Percentiles rank a stretch among this genome's conserved stretches.
These are phyloP conservation scores for Holothuria glaberrima DNA, from an alignment of 35 echinoderm and acorn worm genomes.

Conservation along the genomic window DNA sequence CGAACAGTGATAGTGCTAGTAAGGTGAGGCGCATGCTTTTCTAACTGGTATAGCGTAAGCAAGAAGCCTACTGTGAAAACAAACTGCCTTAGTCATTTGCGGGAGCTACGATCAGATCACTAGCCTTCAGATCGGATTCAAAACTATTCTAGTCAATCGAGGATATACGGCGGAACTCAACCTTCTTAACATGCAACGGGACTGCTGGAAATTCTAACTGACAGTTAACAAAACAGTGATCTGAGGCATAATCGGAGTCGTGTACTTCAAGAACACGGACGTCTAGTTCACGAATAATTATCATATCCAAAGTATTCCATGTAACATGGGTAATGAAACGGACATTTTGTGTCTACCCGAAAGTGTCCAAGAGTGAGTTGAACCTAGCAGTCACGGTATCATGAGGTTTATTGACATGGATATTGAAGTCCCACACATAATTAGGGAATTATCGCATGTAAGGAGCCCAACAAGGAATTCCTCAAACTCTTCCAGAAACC, in stretches of 20 bases:
- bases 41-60: neutral
- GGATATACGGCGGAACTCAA: neutral
- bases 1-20: neutral
- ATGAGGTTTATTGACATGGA: neutral
- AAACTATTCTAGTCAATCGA: no score
- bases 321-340: neutral
- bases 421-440: neutral
- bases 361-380: no score
- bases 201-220: no score
- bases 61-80: neutral
- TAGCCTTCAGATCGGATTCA: no score
- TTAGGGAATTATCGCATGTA: slow-evolving; percentile 2
- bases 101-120: no score
- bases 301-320: slow-evolving; percentile 3
- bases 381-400: no score
- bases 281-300: slow-evolving; percentile 7
- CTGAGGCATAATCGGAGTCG: slow-evolving; percentile 12
- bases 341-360: neutral
- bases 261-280: slow-evolving; percentile 14
- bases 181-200: neutral
- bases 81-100: neutral
- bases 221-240: no score
- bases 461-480: slow-evolving; percentile 11
- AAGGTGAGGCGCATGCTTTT: neutral
- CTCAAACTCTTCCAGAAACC: slow-evolving; percentile 33